A percentile compares a stretch with the other conserved stretches of the same genome.
Conservation (phyloP, 1,140 invertebrate species). For the Apocrypta bakeri region DNA sequence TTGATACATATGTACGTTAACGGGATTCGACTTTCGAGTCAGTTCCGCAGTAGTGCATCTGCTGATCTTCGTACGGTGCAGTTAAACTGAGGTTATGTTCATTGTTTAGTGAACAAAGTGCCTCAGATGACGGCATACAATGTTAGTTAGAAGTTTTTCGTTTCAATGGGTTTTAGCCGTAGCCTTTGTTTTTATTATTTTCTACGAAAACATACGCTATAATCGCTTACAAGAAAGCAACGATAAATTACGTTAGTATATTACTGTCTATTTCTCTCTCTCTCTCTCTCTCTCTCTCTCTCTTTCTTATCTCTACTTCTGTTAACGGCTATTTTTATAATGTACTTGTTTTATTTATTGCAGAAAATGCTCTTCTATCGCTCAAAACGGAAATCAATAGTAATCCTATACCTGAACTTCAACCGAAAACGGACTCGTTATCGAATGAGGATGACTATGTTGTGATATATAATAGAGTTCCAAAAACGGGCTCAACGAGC, state of each 20-base stretch:
- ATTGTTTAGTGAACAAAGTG: slow-evolving; percentile 37
- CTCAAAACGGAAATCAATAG: slow-evolving; percentile 60
- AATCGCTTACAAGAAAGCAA: slow-evolving; percentile 64
- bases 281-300: too few species aligned
- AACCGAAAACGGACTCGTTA: slow-evolving; percentile 25
- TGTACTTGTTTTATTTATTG: slow-evolving; percentile 49
- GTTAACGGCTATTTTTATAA: slow-evolving; percentile 1
- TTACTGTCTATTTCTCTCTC: too few species aligned
- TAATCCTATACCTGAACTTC: slow-evolving; percentile 46
- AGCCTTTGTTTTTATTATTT: slow-evolving; percentile 59
- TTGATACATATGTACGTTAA: too few species aligned
- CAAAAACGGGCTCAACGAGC: slow-evolving; percentile 99
- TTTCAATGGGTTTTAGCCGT: slow-evolving; percentile 66
- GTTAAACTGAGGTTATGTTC: slow-evolving; percentile 51
- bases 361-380: slow-evolving; percentile 62
- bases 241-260: slow-evolving; percentile 62
- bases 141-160: slow-evolving; percentile 67
- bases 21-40: too few species aligned
- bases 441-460: slow-evolving; percentile 78
- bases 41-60: not conserved
- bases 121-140: slow-evolving; percentile 54
- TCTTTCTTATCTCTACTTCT: slow-evolving; percentile 35
- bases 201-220: slow-evolving; percentile 66
- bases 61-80: not conserved
- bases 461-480: slow-evolving; percentile 96